These are phyloP conservation scores for Gambusia yucatana DNA, from an alignment of 2,797 vertebrate species.

Conservation along the genomic window DNA sequence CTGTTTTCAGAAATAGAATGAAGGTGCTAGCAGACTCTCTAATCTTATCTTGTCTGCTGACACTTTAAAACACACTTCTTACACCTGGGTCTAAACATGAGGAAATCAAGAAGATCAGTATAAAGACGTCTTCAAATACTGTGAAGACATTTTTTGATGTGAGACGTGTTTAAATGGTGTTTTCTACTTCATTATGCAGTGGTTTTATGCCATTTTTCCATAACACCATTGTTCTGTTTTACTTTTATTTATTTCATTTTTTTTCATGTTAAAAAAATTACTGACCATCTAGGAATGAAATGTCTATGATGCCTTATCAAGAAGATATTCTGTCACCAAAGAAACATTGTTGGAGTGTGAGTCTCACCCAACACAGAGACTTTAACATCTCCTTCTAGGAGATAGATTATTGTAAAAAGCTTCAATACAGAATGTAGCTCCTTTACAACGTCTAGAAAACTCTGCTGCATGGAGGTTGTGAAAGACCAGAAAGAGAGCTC, in stretches of 20 bases:
- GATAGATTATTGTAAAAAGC: not conserved
- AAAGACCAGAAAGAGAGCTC: not conserved
- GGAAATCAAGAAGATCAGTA: no score
- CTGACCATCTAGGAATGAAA: not conserved
- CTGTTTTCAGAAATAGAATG: not conserved
- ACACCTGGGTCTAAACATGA: not conserved
- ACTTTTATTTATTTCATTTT: not conserved
- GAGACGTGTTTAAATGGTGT: not conserved
- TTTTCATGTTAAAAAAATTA: not conserved
- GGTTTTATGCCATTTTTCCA: not conserved
- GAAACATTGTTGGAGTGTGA: not conserved
- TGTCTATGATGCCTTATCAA: not conserved
- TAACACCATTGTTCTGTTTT: not conserved
- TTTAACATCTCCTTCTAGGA: not conserved
- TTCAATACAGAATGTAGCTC: not conserved
- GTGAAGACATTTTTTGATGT: not conserved
- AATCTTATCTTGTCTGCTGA: not conserved
- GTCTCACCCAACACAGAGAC: not conserved
- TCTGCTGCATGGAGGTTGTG: not conserved
- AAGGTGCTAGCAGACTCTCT: not conserved
- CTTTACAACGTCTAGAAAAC: not conserved
- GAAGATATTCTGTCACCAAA: not conserved
- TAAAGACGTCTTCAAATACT: no score
- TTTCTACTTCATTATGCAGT: not conserved
- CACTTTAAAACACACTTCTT: not conserved